Conservation (phyloP, 2,113 vertebrate genomes). For the Conger conger region DNA sequence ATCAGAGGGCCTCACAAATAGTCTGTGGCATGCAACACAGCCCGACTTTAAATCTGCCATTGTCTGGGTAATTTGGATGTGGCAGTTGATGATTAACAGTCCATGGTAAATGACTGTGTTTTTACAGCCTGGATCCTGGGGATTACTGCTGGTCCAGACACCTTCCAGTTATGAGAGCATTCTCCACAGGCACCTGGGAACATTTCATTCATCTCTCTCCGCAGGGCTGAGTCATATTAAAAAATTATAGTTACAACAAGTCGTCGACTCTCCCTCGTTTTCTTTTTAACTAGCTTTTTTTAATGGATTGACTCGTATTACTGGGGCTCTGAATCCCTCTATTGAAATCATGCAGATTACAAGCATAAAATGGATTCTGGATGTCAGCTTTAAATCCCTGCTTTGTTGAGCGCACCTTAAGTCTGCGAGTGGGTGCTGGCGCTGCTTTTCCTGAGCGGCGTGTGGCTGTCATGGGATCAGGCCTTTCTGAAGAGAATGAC, state of each 20-base stretch:
- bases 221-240: conserved; percentile 33
- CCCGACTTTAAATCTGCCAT: conserved; percentile 38
- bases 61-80: conserved; percentile 42
- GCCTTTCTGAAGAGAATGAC: background rate
- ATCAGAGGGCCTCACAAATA: background rate
- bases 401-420: conserved; percentile 52
- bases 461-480: background rate
- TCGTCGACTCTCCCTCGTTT: conserved; percentile 20
- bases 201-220: conserved; percentile 42
- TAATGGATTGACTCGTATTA: conserved; percentile 56
- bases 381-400: conserved; percentile 46
- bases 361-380: conserved; percentile 42
- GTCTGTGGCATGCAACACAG: background rate
- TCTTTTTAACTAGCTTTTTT: conserved; percentile 51
- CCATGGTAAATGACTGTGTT: conserved; percentile 60
- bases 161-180: conserved; percentile 47
- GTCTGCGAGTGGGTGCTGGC: conserved; percentile 30
- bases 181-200: conserved; percentile 20
- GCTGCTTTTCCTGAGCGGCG: background rate
- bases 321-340: conserved; percentile 47
- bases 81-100: conserved; percentile 58
- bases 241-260: conserved; percentile 23
- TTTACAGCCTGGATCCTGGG: conserved; percentile 50
- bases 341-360: conserved; percentile 60
- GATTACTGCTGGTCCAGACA: conserved; percentile 45